phyloP scores from a whole-genome alignment of 2,888 invertebrate genomes.

The Cryptocheilus praepositus region DNA sequence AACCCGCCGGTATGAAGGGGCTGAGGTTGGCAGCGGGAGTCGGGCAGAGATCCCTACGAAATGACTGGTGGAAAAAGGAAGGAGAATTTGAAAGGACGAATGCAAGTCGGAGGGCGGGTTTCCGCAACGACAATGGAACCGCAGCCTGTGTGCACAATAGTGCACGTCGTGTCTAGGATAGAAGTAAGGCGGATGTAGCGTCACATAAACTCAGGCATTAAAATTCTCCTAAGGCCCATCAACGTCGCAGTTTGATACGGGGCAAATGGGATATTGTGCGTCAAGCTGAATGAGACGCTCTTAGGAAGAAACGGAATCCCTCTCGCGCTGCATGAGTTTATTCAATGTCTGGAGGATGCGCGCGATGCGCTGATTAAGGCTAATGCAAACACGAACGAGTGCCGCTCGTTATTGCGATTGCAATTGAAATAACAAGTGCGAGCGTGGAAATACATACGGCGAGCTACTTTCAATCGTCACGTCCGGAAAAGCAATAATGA shows the following conservation, averaged over 20 bases:
- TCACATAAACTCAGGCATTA: constrained; percentile 42
- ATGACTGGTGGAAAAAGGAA: constrained; percentile 13
- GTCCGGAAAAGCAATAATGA: no score
- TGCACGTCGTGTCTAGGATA: constrained; percentile 18
- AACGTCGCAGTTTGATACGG: neutral
- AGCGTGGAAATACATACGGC: no score
- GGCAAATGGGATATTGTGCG: neutral
- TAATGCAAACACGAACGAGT: no score
- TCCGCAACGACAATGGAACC: constrained; percentile 16
- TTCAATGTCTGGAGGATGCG: no score
- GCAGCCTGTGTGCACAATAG: constrained; percentile 22
- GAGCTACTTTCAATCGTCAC: no score
- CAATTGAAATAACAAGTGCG: no score
- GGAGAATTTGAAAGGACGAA: constrained; percentile 23
- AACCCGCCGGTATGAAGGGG: constrained; percentile 14
- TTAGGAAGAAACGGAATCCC: neutral
- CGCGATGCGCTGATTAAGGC: no score
- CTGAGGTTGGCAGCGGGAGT: constrained; percentile 15
- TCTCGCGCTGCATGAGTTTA: no score
- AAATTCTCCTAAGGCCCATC: constrained; percentile 33
- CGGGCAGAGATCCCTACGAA: constrained; percentile 7
- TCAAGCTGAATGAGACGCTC: constrained; percentile 1
- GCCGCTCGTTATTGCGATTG: no score
- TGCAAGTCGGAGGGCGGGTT: constrained; percentile 20
- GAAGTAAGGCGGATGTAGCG: constrained; percentile 47